Evolutionary conservation across 2,113 vertebrate genomes (phyloP).

Genomic region (Hydrochoerus hydrochaeris): DNA sequence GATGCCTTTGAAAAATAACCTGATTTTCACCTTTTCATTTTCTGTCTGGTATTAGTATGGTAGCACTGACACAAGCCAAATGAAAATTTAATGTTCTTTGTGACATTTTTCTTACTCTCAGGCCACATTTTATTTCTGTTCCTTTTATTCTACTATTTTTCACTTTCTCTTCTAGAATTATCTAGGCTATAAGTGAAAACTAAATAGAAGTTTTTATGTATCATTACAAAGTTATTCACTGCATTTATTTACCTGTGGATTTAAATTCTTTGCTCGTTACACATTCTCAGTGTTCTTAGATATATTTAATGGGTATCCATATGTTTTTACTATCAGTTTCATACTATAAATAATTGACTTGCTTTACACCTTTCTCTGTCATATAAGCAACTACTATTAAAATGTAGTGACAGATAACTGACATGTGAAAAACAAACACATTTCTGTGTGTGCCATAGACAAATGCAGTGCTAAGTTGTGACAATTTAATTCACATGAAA

Average conservation of each 20-base stretch:
- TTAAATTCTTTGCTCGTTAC: not conserved
- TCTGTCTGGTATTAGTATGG: not conserved
- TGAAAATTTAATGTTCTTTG: not conserved
- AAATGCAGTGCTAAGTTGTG: not conserved
- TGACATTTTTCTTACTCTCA: not conserved
- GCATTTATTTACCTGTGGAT: not conserved
- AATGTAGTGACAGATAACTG: not conserved
- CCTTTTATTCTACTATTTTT: not conserved
- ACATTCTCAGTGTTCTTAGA: not conserved
- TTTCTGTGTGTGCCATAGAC: not conserved
- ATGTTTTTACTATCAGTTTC: not conserved
- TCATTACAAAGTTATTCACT: not conserved
- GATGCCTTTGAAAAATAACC: slow-evolving; percentile 21
- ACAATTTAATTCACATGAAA: not conserved
- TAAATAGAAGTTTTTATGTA: not conserved
- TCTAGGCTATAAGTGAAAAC: slow-evolving; percentile 8
- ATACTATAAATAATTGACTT: not conserved
- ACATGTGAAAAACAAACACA: not conserved
- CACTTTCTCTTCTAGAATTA: not conserved
- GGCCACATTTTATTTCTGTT: slow-evolving; percentile 7
- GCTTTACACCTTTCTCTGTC: not conserved
- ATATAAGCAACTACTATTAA: not conserved
- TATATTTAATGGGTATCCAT: not conserved
- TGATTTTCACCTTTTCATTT: not conserved
- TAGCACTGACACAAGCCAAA: not conserved